These are phyloP conservation scores for Shinisaurus crocodilurus DNA, from an alignment of 2,113 vertebrate species.

Conservation along the genomic window DNA sequence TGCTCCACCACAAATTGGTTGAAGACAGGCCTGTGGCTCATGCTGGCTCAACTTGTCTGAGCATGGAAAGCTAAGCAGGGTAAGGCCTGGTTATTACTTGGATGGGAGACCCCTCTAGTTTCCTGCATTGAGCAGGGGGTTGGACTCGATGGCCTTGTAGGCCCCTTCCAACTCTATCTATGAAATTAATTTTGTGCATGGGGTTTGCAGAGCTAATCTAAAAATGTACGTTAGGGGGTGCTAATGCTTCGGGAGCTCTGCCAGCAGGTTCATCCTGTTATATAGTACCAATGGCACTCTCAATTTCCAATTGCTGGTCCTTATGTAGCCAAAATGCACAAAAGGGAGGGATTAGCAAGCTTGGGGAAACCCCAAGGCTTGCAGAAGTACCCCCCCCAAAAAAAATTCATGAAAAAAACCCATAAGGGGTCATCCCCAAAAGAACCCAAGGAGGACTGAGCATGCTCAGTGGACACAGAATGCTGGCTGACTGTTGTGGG, in stretches of 20 bases:
- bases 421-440: too few species aligned
- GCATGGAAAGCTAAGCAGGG: too few species aligned
- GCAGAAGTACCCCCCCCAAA: neutral
- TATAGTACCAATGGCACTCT: neutral
- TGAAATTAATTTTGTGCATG: neutral
- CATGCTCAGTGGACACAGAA: neutral
- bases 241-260: neutral
- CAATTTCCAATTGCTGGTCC: neutral
- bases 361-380: neutral
- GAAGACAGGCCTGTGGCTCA: too few species aligned
- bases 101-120: too few species aligned
- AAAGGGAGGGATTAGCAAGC: neutral
- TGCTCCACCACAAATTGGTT: neutral
- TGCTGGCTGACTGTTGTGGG: neutral
- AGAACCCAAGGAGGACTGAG: neutral
- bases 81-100: too few species aligned
- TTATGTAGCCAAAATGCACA: neutral
- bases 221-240: constrained; percentile 4
- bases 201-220: neutral
- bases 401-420: too few species aligned
- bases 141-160: too few species aligned
- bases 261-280: too few species aligned
- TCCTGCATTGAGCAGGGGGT: too few species aligned
- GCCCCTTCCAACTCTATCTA: too few species aligned
- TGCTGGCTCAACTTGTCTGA: too few species aligned